Conservation (phyloP, 2,797 vertebrate species). For the Okamejei kenojei region DNA sequence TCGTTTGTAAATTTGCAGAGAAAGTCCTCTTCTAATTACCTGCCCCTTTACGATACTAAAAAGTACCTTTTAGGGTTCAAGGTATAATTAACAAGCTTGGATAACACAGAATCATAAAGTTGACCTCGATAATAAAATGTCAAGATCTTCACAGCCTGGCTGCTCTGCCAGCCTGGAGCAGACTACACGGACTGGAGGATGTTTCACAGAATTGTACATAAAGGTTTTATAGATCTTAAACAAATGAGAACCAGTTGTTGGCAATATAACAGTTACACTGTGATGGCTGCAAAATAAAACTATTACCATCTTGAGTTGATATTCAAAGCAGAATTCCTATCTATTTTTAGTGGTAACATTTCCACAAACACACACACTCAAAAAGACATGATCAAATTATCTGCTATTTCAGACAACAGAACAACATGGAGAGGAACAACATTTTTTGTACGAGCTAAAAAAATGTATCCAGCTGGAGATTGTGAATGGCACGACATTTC, state of each 20-base stretch:
- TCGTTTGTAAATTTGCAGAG: not conserved
- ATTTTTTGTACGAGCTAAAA: not conserved
- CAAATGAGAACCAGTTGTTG: constrained; percentile 38
- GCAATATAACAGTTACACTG: constrained; percentile 24
- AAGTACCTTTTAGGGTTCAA: constrained; percentile 8
- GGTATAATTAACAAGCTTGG: not conserved
- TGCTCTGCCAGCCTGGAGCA: constrained; percentile 22
- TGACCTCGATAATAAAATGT: constrained; percentile 22
- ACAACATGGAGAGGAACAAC: not conserved
- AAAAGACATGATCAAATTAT: constrained; percentile 22
- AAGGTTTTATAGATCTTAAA: constrained; percentile 38
- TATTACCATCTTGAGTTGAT: constrained; percentile 34
- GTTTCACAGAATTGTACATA: constrained; percentile 31
- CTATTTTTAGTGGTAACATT: constrained; percentile 34
- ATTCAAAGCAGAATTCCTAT: constrained; percentile 34
- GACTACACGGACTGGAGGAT: not conserved
- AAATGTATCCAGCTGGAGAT: not conserved
- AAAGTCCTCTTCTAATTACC: not conserved
- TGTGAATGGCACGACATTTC: not conserved
- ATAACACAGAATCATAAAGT: constrained; percentile 24
- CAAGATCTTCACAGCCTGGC: constrained; percentile 30
- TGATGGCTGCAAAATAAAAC: constrained; percentile 32
- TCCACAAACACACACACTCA: not conserved
- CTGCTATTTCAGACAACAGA: not conserved
- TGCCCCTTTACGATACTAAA: not conserved